These are phyloP conservation scores for Synergus umbraculus DNA, from an alignment of 2,888 invertebrate species.

Conservation along the genomic window DNA sequence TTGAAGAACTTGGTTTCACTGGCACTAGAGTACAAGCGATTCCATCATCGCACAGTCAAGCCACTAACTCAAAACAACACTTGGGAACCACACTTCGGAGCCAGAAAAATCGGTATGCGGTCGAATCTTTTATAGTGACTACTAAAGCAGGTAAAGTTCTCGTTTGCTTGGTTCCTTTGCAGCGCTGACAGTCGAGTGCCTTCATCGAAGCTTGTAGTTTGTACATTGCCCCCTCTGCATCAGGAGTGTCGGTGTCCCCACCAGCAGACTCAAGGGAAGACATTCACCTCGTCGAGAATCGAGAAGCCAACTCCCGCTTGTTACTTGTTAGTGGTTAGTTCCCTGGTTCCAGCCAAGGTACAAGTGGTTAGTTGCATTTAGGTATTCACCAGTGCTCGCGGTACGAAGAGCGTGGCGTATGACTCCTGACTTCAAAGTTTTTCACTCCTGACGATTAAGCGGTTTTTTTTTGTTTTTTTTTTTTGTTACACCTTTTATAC, in stretches of 20 bases:
- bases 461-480: background rate
- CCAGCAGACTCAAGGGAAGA: constrained; percentile 64
- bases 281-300: constrained; percentile 68
- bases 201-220: constrained; percentile 24
- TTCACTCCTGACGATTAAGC: background rate
- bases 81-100: background rate
- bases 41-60: background rate
- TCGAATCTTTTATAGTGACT: background rate
- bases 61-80: background rate
- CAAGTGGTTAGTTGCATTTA: background rate
- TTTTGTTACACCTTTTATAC: background rate
- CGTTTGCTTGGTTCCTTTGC: background rate
- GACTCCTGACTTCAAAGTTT: background rate
- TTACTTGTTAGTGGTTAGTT: constrained; percentile 3
- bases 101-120: constrained; percentile 1
- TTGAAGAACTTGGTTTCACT: constrained; percentile 1
- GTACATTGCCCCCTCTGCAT: constrained; percentile 49
- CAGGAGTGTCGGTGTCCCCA: constrained; percentile 59
- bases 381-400: background rate
- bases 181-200: constrained; percentile 4
- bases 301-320: constrained; percentile 57
- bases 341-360: constrained; percentile 8
- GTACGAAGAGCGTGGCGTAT: background rate
- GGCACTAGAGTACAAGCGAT: background rate
- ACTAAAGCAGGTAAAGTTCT: background rate